phyloP scores from a whole-genome alignment of 2,888 invertebrate species.

The Drosophila seclusa region DNA sequence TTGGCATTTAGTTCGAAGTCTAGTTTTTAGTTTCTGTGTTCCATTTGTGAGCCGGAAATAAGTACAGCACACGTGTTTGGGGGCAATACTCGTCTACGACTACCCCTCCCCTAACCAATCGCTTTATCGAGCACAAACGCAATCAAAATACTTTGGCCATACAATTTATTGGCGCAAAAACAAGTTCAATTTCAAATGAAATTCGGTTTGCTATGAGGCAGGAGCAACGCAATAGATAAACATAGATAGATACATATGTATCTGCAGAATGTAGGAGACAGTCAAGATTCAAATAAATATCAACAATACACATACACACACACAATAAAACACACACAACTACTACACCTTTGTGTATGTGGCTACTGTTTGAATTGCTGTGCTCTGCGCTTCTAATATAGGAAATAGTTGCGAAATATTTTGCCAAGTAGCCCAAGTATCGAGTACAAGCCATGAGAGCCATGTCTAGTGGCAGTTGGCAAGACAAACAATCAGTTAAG shows the following conservation, averaged over 20 bases:
- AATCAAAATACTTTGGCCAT: slow-evolving; percentile 78
- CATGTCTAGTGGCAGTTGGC: slow-evolving; percentile 74
- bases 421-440: slow-evolving; percentile 73
- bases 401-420: slow-evolving; percentile 81
- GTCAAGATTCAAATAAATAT: slow-evolving; percentile 80
- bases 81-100: slow-evolving; percentile 7
- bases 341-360: slow-evolving; percentile 67
- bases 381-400: slow-evolving; percentile 72
- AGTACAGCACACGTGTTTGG: slow-evolving; percentile 69
- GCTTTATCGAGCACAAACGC: slow-evolving; percentile 51
- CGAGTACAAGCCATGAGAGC: slow-evolving; percentile 52
- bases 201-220: slow-evolving; percentile 54
- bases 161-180: slow-evolving; percentile 80
- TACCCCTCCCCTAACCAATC: background rate
- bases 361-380: slow-evolving; percentile 61
- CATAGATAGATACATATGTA: slow-evolving; percentile 52
- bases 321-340: slow-evolving; percentile 8
- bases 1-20: slow-evolving; percentile 68
- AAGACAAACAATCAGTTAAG: slow-evolving; percentile 82
- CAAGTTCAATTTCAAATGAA: slow-evolving; percentile 80
- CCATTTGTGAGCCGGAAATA: slow-evolving; percentile 76
- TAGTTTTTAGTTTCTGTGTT: slow-evolving; percentile 69
- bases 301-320: slow-evolving; percentile 56
- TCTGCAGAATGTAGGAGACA: slow-evolving; percentile 66
- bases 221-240: slow-evolving; percentile 55